A percentile compares a stretch with the other conserved stretches of the same genome.
These are phyloP conservation scores for Pempheris klunzingeri DNA, from an alignment of 2,797 vertebrate species.

Conservation along the genomic window DNA sequence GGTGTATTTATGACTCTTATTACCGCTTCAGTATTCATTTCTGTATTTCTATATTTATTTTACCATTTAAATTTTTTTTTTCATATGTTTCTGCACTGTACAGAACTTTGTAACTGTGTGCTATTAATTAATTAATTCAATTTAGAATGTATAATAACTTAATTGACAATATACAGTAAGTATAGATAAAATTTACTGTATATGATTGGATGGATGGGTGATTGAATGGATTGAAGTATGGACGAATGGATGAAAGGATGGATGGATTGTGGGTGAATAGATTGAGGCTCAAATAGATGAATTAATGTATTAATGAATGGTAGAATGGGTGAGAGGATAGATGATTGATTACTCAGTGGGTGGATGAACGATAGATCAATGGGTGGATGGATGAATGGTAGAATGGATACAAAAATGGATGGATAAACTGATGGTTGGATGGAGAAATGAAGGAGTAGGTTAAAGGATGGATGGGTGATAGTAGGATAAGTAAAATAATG, in stretches of 20 bases:
- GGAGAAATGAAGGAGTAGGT: too few species aligned
- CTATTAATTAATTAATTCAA: too few species aligned
- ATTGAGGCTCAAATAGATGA: too few species aligned
- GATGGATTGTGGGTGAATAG: background rate
- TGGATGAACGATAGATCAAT: too few species aligned
- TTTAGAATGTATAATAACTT: background rate
- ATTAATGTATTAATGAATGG: background rate
- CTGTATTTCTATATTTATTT: too few species aligned
- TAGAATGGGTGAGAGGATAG: too few species aligned
- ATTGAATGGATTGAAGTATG: background rate
- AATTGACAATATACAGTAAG: background rate
- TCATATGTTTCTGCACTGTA: background rate
- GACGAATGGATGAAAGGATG: background rate
- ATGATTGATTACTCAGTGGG: too few species aligned
- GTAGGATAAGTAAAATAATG: background rate
- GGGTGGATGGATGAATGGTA: background rate
- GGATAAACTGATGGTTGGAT: background rate
- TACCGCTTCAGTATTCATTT: background rate
- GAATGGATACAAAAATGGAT: too few species aligned
- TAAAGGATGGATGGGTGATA: background rate
- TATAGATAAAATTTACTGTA: background rate
- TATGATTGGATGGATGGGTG: background rate
- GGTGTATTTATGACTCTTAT: too few species aligned
- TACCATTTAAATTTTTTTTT: background rate
- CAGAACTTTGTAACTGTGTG: too few species aligned